Base-by-base conservation (phyloP, 1,140 invertebrate genomes). In the Lamellibrachia luymesi region DNA sequence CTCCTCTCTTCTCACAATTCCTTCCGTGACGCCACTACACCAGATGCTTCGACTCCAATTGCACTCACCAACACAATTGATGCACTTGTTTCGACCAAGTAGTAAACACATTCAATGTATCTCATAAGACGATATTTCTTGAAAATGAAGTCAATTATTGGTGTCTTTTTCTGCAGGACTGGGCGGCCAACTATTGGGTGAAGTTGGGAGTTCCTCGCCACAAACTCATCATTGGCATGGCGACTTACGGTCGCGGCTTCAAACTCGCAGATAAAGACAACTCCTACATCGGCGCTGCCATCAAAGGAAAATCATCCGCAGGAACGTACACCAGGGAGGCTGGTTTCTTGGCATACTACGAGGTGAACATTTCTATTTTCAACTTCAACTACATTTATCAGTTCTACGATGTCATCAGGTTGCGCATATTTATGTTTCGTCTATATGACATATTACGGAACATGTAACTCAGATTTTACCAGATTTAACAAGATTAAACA, bases 291-390 rank as follows among this genome's bases (percentile, higher is more conserved):
- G 99, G 99, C 96, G 97, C 98, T 94, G 97, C 17, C 97, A 97
- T 56, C 96, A 96, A 7, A 97, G 98, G 90, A 0, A 97, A 98
- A 1, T 98, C 98, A 2, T 96, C 97, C 50, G 96, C 98, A 2
- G 98, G 98, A 5, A 97, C 98, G 94, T 98, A 97, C 93, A 99
- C 98, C 0, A 97, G 97, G 92, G 98, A 99, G 96, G 97, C 98
- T 0, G 98, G 98, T 94, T 98, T 98, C 97, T 96, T 99, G 95
- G 98, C 98, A 38, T 99, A 98, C 95, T 98, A 98, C 96, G 98
- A 98, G 97, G 97, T 98, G 95, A 94, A 91, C 51, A 90, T 92
- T 49, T 80, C 0, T 80, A 10, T 80, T 80, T 80, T 38, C 0
- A 80, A 17, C 64, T 80, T 80, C 64, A 80, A 80, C 2, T 22